phyloP scores from a whole-genome alignment of 2,888 invertebrate species.

The Piscicola geometra region DNA sequence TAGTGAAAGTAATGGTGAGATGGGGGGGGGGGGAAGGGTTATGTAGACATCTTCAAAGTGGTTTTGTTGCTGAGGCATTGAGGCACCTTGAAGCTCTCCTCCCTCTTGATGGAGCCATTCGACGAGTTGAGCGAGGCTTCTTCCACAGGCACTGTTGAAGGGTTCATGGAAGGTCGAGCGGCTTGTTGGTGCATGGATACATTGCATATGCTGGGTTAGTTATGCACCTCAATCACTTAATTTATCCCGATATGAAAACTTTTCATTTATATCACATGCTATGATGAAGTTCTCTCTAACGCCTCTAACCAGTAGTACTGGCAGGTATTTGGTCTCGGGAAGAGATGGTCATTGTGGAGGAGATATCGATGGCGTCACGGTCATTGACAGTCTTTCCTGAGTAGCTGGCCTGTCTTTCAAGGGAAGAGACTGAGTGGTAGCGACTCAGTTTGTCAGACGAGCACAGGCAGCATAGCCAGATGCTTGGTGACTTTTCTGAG shows the following conservation, averaged over 20 bases:
- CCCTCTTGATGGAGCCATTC: slow-evolving; percentile 1
- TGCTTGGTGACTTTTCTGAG: neutral
- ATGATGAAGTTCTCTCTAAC: no score
- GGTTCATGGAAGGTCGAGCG: no score
- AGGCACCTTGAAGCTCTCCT: slow-evolving; percentile 18
- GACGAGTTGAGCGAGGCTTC: slow-evolving; percentile 1
- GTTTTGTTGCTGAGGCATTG: no score
- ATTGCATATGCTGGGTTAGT: no score
- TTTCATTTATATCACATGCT: no score
- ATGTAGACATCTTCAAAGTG: no score
- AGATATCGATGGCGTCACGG: neutral
- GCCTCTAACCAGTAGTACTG: neutral
- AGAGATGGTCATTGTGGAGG: slow-evolving; percentile 26
- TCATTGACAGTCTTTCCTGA: neutral
- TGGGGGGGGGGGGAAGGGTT: no score
- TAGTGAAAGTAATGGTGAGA: no score
- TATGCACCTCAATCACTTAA: no score
- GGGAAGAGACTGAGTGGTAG: neutral
- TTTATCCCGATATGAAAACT: no score
- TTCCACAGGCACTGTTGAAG: neutral
- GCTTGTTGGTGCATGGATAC: no score
- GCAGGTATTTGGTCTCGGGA: slow-evolving; percentile 30
- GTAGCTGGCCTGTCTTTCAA: neutral
- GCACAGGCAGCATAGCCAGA: slow-evolving; percentile 27
- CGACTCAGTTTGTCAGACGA: neutral